Base-by-base conservation (phyloP, 2,888 invertebrate genomes). In the Adelphocoris suturalis region DNA sequence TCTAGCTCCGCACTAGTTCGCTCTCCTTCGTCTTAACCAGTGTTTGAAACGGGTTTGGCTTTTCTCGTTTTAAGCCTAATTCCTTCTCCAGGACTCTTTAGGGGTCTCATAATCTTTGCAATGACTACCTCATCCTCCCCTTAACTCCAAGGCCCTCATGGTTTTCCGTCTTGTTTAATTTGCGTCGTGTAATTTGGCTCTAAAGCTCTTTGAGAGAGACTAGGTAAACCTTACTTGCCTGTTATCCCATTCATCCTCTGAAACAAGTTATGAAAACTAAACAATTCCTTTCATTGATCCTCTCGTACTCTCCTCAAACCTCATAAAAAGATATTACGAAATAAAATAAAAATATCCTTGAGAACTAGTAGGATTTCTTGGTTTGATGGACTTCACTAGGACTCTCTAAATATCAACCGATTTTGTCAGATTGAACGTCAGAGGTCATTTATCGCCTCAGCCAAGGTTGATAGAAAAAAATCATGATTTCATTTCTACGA, bases 131-230 rank as follows among this genome's bases (percentile, higher is more conserved):
- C 68, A 13, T 68, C 4, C 23, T 61, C 68, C 27, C 9, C 19
- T 52, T 12, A 68, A 23, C 23, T 68, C 23, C 23, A 23, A 61
- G 68, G 7, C 1, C 23, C 68, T 68, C 23, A 3, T 23, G 23
- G 68, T 68, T 68, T 12, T 3, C 27, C 23, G n/a, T 68, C 13
- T 19, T 13, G 68, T 19, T 3, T 23, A 68, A 23, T 12, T 68
- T 68, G 23, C 68, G 19, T 27, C 68, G 23, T 68, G 19, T 23
- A 68, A 23, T 68, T 68, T 19, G 23, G 7, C 2, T 12, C 19
- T 23, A 19, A 12, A 68, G 68, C 68, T 23, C 68, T 68, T 68
- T 68, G 68, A 68, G 68, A 68, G 68, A 14, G 68, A 68, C 68
- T 27, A 13, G 23, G 19, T 68, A 68, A 57, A 57, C n/a, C 57